Conservation (phyloP, 2,888 invertebrate genomes). For the Pollenia angustigena region DNA sequence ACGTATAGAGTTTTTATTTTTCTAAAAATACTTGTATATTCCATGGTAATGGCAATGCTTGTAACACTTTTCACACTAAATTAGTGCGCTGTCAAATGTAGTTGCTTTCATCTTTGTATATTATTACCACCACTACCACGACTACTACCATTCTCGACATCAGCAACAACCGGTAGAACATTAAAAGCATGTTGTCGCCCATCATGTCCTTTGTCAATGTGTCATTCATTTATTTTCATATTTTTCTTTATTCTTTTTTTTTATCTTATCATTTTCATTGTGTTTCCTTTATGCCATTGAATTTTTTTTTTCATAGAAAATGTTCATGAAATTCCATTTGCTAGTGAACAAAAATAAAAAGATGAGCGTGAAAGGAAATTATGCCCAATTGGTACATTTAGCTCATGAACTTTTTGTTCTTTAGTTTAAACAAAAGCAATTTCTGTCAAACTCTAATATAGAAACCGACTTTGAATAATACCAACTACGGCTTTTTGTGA, state of each 20-base stretch:
- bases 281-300: conserved; percentile 19
- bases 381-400: neutral
- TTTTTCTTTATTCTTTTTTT: conserved; percentile 12
- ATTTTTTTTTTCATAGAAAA: conserved; percentile 6
- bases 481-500: no score
- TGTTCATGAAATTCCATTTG: neutral
- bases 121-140: conserved; percentile 26
- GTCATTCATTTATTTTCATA: conserved; percentile 56
- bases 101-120: conserved; percentile 44
- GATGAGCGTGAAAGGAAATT: no score
- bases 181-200: conserved; percentile 60
- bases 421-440: no score
- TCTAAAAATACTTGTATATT: conserved; percentile 29
- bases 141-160: neutral
- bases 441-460: no score
- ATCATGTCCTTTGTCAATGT: conserved; percentile 68
- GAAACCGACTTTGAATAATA: no score
- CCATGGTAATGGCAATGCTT: conserved; percentile 35
- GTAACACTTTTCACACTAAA: conserved; percentile 67
- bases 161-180: conserved; percentile 50
- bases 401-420: no score
- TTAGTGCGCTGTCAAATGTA: conserved; percentile 68
- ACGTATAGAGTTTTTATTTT: conserved; percentile 16
- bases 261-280: neutral
- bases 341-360: conserved; percentile 8